Evolutionary conservation across 2,888 invertebrate genomes (phyloP).

Genomic region (Pyrochroa serraticornis): DNA sequence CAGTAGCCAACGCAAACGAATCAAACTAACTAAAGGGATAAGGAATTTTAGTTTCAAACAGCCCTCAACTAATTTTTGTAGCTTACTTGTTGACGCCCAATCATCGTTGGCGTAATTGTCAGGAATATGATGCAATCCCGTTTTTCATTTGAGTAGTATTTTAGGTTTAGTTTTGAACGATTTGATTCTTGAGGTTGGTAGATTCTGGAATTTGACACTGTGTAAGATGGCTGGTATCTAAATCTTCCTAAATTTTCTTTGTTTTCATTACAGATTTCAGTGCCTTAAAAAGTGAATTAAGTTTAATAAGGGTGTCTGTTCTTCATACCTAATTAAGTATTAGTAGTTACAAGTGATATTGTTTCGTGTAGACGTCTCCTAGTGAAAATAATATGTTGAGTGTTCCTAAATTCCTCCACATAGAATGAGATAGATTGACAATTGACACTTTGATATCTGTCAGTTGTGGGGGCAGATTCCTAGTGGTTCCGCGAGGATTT

Average conservation of each 20-base stretch:
- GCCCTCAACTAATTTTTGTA: too few species aligned
- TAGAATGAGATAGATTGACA: slow-evolving; percentile 56
- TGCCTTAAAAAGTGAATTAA: slow-evolving; percentile 46
- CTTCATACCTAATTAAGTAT: slow-evolving; percentile 8
- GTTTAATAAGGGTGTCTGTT: slow-evolving; percentile 21
- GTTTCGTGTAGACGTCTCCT: slow-evolving; percentile 6
- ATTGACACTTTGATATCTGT: slow-evolving; percentile 54
- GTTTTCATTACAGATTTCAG: slow-evolving; percentile 57
- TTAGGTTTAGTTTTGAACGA: slow-evolving; percentile 7
- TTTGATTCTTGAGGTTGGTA: slow-evolving; percentile 48
- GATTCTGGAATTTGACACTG: slow-evolving; percentile 58
- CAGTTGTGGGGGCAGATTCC: slow-evolving; percentile 50
- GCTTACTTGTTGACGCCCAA: too few species aligned
- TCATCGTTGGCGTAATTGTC: too few species aligned
- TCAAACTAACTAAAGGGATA: slow-evolving; percentile 22
- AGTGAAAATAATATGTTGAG: slow-evolving; percentile 41
- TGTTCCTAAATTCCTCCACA: slow-evolving; percentile 54
- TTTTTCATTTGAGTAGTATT: slow-evolving; percentile 7
- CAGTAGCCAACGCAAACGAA: slow-evolving; percentile 26
- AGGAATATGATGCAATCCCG: too few species aligned
- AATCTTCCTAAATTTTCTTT: slow-evolving; percentile 58
- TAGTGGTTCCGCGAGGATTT: slow-evolving; percentile 46
- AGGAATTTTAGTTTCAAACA: too few species aligned
- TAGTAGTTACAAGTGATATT: slow-evolving; percentile 15
- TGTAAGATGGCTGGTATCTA: slow-evolving; percentile 58